Evolutionary conservation across 30 jellyfish, hydroid and myxozoan species (phyloP).

Genomic region (Clytia hemisphaerica): DNA sequence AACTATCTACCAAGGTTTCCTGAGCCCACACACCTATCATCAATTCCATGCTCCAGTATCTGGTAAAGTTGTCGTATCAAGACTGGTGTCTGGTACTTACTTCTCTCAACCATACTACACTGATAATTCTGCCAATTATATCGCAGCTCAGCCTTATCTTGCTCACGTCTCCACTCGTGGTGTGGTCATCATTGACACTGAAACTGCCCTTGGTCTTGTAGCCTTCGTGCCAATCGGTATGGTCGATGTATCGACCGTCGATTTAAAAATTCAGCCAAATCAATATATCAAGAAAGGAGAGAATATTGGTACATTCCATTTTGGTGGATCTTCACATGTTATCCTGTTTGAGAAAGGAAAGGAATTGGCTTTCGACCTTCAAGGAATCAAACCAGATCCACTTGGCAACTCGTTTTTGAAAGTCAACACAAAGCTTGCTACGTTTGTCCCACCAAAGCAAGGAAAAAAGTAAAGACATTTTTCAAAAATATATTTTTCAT

Average conservation of each 20-base stretch:
- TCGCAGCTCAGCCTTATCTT: not conserved
- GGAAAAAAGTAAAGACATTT: too few species aligned
- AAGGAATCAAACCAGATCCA: not conserved
- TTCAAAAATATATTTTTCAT: too few species aligned
- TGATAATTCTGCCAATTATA: not conserved
- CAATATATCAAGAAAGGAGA: not conserved
- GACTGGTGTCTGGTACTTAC: not conserved
- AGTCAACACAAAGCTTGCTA: not conserved
- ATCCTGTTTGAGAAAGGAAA: too few species aligned
- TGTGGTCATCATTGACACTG: not conserved
- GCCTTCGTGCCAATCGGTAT: not conserved
- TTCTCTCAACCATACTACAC: not conserved
- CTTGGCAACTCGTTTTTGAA: not conserved
- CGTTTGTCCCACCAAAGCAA: not conserved
- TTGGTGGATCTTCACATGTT: not conserved
- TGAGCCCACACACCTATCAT: not conserved
- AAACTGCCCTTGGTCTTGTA: not conserved
- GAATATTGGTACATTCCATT: not conserved
- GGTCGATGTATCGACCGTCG: not conserved
- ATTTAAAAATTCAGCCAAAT: too few species aligned
- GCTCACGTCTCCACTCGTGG: not conserved
- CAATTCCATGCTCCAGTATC: conserved; percentile 5
- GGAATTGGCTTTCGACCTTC: not conserved
- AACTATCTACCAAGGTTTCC: not conserved
- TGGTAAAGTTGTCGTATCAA: not conserved